A percentile compares a stretch with the other conserved stretches of the same genome.
Evolutionary conservation across 2,113 vertebrate species (phyloP).

Genomic region (Brienomyrus brachyistius): DNA sequence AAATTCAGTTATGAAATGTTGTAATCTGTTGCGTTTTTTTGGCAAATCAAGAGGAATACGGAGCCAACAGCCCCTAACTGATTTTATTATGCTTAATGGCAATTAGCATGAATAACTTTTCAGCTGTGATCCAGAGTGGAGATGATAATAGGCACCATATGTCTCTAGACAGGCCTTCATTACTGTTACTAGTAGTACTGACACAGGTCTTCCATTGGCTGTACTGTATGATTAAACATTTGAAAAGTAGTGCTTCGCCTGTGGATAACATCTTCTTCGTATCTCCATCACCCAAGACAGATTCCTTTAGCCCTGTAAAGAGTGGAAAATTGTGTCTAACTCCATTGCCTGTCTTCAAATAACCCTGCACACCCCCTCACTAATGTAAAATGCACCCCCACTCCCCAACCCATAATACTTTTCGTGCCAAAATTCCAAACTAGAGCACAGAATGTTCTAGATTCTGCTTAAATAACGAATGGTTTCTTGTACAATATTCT

Average conservation of each 20-base stretch:
- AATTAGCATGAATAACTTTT: not conserved
- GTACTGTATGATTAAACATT: not conserved
- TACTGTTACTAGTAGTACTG: not conserved
- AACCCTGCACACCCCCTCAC: not conserved
- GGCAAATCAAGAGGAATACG: not conserved
- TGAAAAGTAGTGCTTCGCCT: not conserved
- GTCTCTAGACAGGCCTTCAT: not conserved
- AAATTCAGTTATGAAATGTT: not conserved
- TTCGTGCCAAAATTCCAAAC: not conserved
- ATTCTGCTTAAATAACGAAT: not conserved
- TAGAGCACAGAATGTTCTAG: not conserved
- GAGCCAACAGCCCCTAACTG: not conserved
- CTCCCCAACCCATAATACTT: not conserved
- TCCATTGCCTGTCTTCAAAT: not conserved
- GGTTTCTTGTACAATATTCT: not conserved
- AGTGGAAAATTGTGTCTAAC: not conserved
- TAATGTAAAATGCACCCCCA: not conserved
- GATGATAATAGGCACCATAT: not conserved
- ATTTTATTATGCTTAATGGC: not conserved
- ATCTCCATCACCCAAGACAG: not conserved
- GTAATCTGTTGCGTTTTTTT: not conserved
- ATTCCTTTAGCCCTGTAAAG: not conserved
- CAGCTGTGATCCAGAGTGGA: not conserved
- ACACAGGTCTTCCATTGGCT: not conserved
- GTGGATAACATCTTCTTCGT: not conserved